Evolutionary conservation across 2,888 invertebrate genomes (phyloP).

Genomic region (Ethmia dodecea): DNA sequence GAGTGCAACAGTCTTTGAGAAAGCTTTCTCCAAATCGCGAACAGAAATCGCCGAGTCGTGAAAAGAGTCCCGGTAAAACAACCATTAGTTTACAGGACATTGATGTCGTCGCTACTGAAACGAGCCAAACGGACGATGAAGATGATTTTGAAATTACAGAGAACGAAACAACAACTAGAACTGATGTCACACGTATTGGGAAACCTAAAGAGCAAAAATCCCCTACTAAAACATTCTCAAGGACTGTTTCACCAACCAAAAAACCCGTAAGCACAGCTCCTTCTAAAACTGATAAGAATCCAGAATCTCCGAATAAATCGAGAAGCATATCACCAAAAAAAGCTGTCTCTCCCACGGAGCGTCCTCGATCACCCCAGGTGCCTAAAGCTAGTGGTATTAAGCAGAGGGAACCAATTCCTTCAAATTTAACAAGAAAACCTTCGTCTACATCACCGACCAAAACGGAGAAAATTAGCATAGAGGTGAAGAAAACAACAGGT

Average conservation of each 20-base stretch:
- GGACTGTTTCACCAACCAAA: constrained; percentile 56
- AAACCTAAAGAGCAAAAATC: constrained; percentile 36
- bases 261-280: constrained; percentile 32
- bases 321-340: constrained; percentile 63
- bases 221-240: constrained; percentile 38
- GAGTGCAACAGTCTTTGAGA: constrained; percentile 55
- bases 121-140: constrained; percentile 16
- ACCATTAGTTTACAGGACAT: constrained; percentile 44
- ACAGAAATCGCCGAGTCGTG: constrained; percentile 42
- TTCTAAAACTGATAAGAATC: too few species aligned
- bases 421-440: constrained; percentile 37
- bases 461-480: constrained; percentile 40
- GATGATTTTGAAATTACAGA: constrained; percentile 15
- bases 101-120: constrained; percentile 25
- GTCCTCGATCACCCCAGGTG: constrained; percentile 57
- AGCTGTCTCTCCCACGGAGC: constrained; percentile 36
- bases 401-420: constrained; percentile 43
- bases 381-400: constrained; percentile 45
- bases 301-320: constrained; percentile 37
- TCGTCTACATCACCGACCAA: constrained; percentile 44
- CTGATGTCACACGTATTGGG: constrained; percentile 11
- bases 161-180: constrained; percentile 18
- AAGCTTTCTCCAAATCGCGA: constrained; percentile 59
- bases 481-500: constrained; percentile 43
- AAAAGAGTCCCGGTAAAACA: constrained; percentile 42